A percentile compares a stretch with the other conserved stretches of the same genome.
These are phyloP conservation scores for Exocentrus adspersus DNA, from an alignment of 2,888 invertebrate species.

Conservation along the genomic window DNA sequence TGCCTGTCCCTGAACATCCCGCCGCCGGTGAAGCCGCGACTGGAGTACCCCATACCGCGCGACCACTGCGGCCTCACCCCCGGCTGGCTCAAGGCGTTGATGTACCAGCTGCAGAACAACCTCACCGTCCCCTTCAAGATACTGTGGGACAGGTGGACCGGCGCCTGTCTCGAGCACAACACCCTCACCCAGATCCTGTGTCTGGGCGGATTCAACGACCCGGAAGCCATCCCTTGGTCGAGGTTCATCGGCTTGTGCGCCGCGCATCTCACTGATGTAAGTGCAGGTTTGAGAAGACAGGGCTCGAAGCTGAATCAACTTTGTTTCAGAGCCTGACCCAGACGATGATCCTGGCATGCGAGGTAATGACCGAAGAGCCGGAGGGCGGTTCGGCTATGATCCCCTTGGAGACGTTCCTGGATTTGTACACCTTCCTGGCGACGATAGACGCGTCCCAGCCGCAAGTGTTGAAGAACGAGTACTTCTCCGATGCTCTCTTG, in stretches of 20 bases:
- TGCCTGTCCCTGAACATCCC: conserved; percentile 80
- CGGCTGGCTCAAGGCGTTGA: conserved; percentile 80
- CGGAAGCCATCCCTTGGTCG: conserved; percentile 74
- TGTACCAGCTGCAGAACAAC: conserved; percentile 74
- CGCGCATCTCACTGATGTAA: conserved; percentile 73
- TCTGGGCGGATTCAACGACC: conserved; percentile 74
- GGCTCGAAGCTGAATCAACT: not conserved
- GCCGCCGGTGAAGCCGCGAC: conserved; percentile 82
- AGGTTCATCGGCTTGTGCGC: conserved; percentile 80
- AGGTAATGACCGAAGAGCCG: conserved; percentile 83
- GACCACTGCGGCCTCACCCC: conserved; percentile 80
- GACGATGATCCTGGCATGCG: conserved; percentile 84
- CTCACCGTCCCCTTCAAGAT: conserved; percentile 58
- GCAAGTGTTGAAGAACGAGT: conserved; percentile 55
- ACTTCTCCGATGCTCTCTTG: conserved; percentile 58
- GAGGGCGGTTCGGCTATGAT: conserved; percentile 85
- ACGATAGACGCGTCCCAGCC: conserved; percentile 67
- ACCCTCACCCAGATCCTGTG: conserved; percentile 76
- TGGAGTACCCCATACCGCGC: conserved; percentile 77
- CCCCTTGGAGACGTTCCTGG: conserved; percentile 70
- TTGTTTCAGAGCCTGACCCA: conserved; percentile 73
- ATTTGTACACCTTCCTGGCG: conserved; percentile 70
- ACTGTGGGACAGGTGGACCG: conserved; percentile 70
- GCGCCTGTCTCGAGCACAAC: conserved; percentile 72
- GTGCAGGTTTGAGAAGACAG: conserved; percentile 19